phyloP scores from a whole-genome alignment of 1,140 invertebrate genomes.

The Goniozus legneri region DNA sequence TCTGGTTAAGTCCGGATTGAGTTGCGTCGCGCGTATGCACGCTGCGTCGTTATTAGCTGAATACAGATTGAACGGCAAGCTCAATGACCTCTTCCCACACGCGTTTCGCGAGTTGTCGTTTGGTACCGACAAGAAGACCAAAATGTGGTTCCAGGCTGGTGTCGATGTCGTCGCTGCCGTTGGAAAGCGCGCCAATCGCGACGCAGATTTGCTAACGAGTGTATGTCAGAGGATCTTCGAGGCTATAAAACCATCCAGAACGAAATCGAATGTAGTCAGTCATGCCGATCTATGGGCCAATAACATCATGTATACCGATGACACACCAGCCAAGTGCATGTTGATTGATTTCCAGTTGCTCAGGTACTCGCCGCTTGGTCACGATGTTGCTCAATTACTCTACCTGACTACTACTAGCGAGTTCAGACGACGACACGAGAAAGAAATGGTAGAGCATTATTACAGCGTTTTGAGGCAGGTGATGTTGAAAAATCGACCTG shows the following conservation, averaged over 20 bases:
- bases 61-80: conserved; percentile 36
- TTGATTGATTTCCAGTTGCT: conserved; percentile 62
- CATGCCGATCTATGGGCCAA: conserved; percentile 65
- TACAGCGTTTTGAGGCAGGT: conserved; percentile 29
- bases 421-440: conserved; percentile 30
- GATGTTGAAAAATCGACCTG: conserved; percentile 11
- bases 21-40: conserved; percentile 56
- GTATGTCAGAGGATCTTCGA: conserved; percentile 42
- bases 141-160: conserved; percentile 29
- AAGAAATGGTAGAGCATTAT: conserved; percentile 42
- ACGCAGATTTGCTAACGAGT: conserved; percentile 34
- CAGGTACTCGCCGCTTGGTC: conserved; percentile 53
- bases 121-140: conserved; percentile 27
- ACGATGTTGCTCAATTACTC: conserved; percentile 50
- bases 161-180: conserved; percentile 28
- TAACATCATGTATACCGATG: conserved; percentile 57
- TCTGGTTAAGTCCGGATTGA: conserved; percentile 52
- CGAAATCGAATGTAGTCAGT: conserved; percentile 56
- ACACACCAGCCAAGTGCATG: conserved; percentile 48
- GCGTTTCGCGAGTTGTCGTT: conserved; percentile 54
- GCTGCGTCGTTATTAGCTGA: conserved; percentile 57
- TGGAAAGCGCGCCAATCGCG: conserved; percentile 30
- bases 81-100: conserved; percentile 46
- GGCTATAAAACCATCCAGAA: conserved; percentile 49
- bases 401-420: conserved; percentile 36